Evolutionary conservation across 2,113 vertebrate species (phyloP), one percentile per base, ranked within the genome.

Genomic region (Galbula dea): DNA sequence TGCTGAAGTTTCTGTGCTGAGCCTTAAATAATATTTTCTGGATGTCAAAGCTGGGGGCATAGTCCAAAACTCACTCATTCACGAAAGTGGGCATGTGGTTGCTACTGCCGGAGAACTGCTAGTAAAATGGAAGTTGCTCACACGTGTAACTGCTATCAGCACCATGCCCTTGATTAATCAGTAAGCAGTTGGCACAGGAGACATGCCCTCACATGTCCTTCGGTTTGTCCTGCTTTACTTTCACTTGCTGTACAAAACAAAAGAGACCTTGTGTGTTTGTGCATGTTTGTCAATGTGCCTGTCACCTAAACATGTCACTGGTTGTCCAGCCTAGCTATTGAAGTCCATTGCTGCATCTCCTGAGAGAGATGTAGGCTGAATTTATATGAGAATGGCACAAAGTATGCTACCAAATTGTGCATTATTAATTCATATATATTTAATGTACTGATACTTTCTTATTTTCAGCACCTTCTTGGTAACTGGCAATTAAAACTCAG

Each of bases 91-190:
- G 5, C 46, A 20, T 3, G 36, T 3, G 26, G 69, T 21, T 6
- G 2, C 19, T 22, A 3, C 36, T 0, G 24, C 51, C 1, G 20
- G 43, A n/a, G 37, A 65, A 0, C 59, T 5, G 2, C 43, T 7
- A 4, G 54, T 45, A 2, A 49, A 17, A 23, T 14, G 55, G 46
- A 7, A 69, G 49, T 10, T 46, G 46, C 32, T 66, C 36, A 0
- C 30, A 37, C 4, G 0, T 4, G 0, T 11, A 49, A 18, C 48
- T 45, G 46, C 63, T 14, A 15, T n/a, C 63, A 32, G 62, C 67
- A 9, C 39, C 1, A 4, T 20, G 71, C 90, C 71, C 54, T 62
- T 19, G 61, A 21, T 85, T 82, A 87, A 89, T 81, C 72, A 74
- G 75, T 78, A 72, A 93, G 37, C 18, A 0, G 22, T 0, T 79